A percentile compares a stretch with the other conserved stretches of the same genome.
Conservation (phyloP, 2,113 vertebrate genomes). For the Eudyptes chrysolophus region DNA sequence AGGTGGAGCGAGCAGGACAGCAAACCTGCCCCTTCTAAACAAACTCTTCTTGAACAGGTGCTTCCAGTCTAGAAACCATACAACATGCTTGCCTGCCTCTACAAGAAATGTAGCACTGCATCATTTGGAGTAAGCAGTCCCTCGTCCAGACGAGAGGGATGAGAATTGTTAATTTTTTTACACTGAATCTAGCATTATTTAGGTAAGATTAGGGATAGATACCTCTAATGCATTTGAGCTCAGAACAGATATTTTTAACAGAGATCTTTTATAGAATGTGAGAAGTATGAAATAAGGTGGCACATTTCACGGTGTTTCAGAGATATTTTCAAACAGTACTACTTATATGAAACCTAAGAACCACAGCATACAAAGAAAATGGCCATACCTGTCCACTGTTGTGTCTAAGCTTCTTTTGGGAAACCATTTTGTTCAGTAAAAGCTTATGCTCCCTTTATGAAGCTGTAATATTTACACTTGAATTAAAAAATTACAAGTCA, state of each 20-base stretch:
- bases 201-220: neutral
- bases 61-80: slow-evolving; percentile 26
- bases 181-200: neutral
- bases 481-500: neutral
- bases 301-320: neutral
- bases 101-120: neutral
- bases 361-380: neutral
- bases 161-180: neutral
- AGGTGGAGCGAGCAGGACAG: neutral
- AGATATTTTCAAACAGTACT: neutral
- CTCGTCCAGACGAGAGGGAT: neutral
- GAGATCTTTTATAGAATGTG: neutral
- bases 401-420: neutral
- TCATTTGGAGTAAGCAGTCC: neutral
- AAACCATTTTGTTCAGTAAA: neutral
- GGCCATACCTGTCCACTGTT: neutral
- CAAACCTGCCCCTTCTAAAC: slow-evolving; percentile 2
- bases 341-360: neutral
- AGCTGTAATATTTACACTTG: neutral
- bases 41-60: slow-evolving; percentile 27
- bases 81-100: neutral
- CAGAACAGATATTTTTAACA: neutral
- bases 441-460: neutral
- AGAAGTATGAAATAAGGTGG: neutral
- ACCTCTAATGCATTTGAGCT: neutral